phyloP scores from a whole-genome alignment of 1,140 invertebrate species.

The Meloidogyne hapla region DNA sequence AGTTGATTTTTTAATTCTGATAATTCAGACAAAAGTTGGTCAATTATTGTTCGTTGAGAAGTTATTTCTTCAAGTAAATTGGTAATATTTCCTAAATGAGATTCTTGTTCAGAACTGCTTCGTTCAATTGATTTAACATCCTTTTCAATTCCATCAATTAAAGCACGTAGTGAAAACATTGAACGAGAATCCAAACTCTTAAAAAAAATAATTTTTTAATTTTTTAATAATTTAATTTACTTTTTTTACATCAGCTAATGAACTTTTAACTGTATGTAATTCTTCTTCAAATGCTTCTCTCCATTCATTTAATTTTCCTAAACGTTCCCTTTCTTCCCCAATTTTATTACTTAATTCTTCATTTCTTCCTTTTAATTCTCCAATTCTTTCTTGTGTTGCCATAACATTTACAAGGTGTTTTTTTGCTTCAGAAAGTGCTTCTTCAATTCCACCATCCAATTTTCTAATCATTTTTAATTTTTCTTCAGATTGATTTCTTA shows the following conservation, averaged over 20 bases:
- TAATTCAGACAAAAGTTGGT: conserved; percentile 17
- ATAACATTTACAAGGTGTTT: conserved; percentile 13
- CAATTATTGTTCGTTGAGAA: conserved; percentile 10
- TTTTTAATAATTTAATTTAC: background rate
- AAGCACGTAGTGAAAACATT: conserved; percentile 33
- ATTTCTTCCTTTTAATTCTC: background rate
- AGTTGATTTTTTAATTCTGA: conserved; percentile 28
- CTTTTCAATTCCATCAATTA: conserved; percentile 44
- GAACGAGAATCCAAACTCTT: conserved; percentile 32
- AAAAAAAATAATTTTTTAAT: background rate
- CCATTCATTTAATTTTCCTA: conserved; percentile 2
- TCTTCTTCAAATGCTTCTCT: conserved; percentile 19
- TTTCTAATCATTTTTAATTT: conserved; percentile 35
- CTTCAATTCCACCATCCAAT: background rate
- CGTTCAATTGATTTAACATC: conserved; percentile 23
- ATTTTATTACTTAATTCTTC: background rate
- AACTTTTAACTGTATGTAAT: conserved; percentile 8
- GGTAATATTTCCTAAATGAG: conserved; percentile 22
- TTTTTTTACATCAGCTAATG: conserved; percentile 28
- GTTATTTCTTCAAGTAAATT: conserved; percentile 25
- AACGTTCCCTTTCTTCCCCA: background rate
- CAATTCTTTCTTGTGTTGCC: conserved; percentile 3
- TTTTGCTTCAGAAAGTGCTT: background rate
- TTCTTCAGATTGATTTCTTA: conserved; percentile 46
- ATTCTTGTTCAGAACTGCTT: conserved; percentile 1